Conservation (phyloP, 2,888 invertebrate species). For the Colostygia pectinataria region DNA sequence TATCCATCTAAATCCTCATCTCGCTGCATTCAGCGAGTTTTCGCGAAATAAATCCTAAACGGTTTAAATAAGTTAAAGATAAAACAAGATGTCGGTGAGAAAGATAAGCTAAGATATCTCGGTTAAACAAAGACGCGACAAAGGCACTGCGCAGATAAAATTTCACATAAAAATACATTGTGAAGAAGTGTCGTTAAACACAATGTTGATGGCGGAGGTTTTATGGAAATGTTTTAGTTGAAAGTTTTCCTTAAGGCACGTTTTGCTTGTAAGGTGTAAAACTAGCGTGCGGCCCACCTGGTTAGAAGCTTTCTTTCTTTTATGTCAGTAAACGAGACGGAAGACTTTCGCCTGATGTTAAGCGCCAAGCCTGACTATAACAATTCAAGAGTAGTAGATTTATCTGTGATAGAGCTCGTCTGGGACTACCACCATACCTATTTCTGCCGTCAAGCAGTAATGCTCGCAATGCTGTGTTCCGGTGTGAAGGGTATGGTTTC, state of each 20-base stretch:
- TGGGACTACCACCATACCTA: too few species aligned
- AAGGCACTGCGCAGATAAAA: slow-evolving; percentile 15
- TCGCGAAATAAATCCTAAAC: slow-evolving; percentile 4
- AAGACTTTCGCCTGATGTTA: too few species aligned
- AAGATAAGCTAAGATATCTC: slow-evolving; percentile 11
- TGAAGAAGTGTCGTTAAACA: slow-evolving; percentile 9
- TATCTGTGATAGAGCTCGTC: too few species aligned
- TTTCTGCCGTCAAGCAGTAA: too few species aligned
- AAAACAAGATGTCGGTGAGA: slow-evolving; percentile 11
- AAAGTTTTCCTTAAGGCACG: neutral
- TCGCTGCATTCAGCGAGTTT: slow-evolving; percentile 2
- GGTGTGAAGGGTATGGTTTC: too few species aligned
- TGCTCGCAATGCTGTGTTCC: too few species aligned
- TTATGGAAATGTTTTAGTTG: slow-evolving; percentile 3
- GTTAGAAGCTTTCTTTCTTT: too few species aligned
- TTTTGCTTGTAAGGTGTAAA: neutral
- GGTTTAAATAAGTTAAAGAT: slow-evolving; percentile 11
- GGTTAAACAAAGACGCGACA: slow-evolving; percentile 6
- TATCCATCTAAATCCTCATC: neutral
- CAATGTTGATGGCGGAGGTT: slow-evolving; percentile 12
- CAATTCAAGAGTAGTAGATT: too few species aligned
- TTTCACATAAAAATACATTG: slow-evolving; percentile 29
- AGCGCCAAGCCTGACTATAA: too few species aligned
- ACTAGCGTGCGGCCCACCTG: too few species aligned
- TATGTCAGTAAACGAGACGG: too few species aligned